These are phyloP conservation scores for Clytia hemisphaerica DNA, from an alignment of 30 jellyfish, hydroid and myxozoan species.

Conservation along the genomic window DNA sequence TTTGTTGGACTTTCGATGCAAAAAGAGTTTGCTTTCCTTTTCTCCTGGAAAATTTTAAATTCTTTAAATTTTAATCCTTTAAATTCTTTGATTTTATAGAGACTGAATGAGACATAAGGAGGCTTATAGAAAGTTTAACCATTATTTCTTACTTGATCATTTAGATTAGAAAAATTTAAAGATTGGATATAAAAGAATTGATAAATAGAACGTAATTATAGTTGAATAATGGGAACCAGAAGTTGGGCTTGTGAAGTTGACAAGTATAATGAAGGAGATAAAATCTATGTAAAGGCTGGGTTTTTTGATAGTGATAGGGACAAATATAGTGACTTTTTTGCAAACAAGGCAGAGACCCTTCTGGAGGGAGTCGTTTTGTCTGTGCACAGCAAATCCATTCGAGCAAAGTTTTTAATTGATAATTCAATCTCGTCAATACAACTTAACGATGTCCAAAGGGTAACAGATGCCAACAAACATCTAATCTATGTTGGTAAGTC, in stretches of 20 bases:
- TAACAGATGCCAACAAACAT: too few species aligned
- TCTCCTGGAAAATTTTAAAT: neutral
- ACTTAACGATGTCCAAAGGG: too few species aligned
- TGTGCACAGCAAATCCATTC: neutral
- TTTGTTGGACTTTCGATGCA: neutral
- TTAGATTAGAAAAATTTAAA: neutral
- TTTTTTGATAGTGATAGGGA: neutral
- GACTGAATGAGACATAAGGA: neutral
- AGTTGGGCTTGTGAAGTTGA: neutral
- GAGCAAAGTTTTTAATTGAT: neutral
- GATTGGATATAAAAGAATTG: neutral
- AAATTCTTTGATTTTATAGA: too few species aligned
- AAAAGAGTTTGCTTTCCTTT: neutral
- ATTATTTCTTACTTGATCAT: neutral
- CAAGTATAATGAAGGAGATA: neutral
- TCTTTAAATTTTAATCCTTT: too few species aligned
- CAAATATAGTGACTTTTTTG: neutral
- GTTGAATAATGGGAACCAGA: slow-evolving; percentile 2
- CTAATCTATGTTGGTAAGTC: too few species aligned
- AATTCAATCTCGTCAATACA: too few species aligned
- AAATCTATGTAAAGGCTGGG: neutral
- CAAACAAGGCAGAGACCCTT: neutral
- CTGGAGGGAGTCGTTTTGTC: neutral
- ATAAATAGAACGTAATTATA: neutral
- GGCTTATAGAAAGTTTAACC: neutral